A percentile compares a stretch with the other conserved stretches of the same genome.
phyloP scores from a whole-genome alignment of 2,888 invertebrate genomes.

The Drosophila rubida region DNA sequence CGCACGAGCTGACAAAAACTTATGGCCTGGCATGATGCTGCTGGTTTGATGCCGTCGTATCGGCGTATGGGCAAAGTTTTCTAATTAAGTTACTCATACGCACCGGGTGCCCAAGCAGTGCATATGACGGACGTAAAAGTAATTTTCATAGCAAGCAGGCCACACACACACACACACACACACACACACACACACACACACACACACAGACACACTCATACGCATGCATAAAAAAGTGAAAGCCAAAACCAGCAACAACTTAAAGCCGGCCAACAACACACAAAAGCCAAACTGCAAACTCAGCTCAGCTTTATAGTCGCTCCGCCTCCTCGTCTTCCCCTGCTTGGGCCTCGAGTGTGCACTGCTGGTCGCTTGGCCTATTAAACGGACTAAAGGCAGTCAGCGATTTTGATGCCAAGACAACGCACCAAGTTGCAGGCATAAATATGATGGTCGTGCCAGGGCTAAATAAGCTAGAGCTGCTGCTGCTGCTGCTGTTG shows the following conservation, averaged over 20 bases:
- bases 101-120: constrained; percentile 64
- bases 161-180: not conserved
- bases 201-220: no score
- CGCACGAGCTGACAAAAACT: constrained; percentile 60
- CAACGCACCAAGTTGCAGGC: constrained; percentile 35
- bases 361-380: constrained; percentile 65
- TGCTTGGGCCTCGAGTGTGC: constrained; percentile 35
- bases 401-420: constrained; percentile 57
- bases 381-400: constrained; percentile 61
- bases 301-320: constrained; percentile 39
- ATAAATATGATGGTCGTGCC: constrained; percentile 30
- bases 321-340: not conserved
- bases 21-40: constrained; percentile 19
- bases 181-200: not conserved
- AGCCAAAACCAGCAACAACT: constrained; percentile 55
- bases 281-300: constrained; percentile 70
- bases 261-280: constrained; percentile 59
- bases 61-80: constrained; percentile 69
- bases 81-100: constrained; percentile 81
- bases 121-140: constrained; percentile 78
- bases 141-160: constrained; percentile 66
- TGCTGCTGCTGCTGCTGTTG: constrained; percentile 1
- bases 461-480: constrained; percentile 36
- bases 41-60: constrained; percentile 39
- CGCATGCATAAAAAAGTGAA: constrained; percentile 67